Conservation (phyloP, 1,140 invertebrate genomes). For the Brachionus calyciflorus region DNA sequence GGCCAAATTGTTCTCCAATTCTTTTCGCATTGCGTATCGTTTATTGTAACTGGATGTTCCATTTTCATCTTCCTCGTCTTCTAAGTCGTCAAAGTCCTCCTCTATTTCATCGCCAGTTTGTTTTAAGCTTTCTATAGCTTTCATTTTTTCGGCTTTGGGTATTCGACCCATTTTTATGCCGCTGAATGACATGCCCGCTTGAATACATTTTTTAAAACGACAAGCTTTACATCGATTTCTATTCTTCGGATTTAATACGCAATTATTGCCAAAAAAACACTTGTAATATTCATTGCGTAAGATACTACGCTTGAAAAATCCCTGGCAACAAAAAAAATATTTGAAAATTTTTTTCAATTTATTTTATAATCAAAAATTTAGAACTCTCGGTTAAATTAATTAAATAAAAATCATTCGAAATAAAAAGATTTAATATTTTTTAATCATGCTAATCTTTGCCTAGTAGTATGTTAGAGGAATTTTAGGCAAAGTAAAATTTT, state of each 20-base stretch:
- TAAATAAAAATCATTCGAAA: too few species aligned
- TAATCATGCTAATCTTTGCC: too few species aligned
- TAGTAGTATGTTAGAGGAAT: too few species aligned
- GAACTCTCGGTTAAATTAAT: too few species aligned
- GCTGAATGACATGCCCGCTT: slow-evolving; percentile 57
- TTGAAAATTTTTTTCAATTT: slow-evolving; percentile 48
- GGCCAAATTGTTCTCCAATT: slow-evolving; percentile 22
- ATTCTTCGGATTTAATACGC: slow-evolving; percentile 55
- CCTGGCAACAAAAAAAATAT: slow-evolving; percentile 4
- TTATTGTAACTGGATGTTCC: not conserved
- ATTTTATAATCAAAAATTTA: slow-evolving; percentile 43
- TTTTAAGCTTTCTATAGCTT: slow-evolving; percentile 50
- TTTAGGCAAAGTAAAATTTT: too few species aligned
- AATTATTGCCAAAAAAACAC: slow-evolving; percentile 57
- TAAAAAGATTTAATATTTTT: too few species aligned
- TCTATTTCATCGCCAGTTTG: not conserved
- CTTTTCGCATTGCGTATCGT: not conserved
- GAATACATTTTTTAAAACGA: slow-evolving; percentile 55
- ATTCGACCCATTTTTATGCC: slow-evolving; percentile 57
- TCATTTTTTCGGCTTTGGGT: slow-evolving; percentile 57
- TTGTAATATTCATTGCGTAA: slow-evolving; percentile 52
- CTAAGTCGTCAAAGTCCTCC: not conserved
- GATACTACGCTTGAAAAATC: slow-evolving; percentile 48
- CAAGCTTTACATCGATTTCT: slow-evolving; percentile 60
- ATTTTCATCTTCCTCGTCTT: not conserved